Conservation (phyloP, 2,797 vertebrate species). For the Mormyrus hasselquistii region DNA sequence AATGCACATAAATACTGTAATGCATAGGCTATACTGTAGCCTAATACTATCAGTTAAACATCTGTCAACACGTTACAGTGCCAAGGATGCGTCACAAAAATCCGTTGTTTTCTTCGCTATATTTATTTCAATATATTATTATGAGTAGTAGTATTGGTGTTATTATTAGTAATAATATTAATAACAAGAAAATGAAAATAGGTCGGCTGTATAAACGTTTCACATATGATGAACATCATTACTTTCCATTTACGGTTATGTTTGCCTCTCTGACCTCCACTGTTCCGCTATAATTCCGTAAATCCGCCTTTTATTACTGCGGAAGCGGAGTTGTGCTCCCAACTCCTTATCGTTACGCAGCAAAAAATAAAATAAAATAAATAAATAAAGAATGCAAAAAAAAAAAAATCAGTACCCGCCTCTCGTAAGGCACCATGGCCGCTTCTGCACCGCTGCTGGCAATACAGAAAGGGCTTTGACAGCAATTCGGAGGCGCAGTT, state of each 20-base stretch:
- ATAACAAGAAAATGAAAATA: neutral
- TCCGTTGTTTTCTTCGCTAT: neutral
- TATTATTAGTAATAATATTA: neutral
- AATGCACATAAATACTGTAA: neutral
- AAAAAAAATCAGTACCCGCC: neutral
- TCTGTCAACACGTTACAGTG: neutral
- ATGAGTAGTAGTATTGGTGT: neutral
- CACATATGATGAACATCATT: neutral
- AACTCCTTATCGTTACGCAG: constrained; percentile 16
- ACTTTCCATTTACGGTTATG: constrained; percentile 7
- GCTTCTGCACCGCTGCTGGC: neutral
- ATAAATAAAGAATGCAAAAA: neutral
- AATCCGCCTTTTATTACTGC: constrained; percentile 48
- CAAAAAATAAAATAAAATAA: constrained; percentile 8
- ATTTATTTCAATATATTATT: neutral
- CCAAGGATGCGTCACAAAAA: neutral
- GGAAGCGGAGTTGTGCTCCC: constrained; percentile 41
- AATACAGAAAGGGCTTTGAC: neutral
- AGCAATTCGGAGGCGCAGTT: neutral
- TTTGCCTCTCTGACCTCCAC: neutral
- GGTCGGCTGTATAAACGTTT: neutral
- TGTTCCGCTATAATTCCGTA: neutral
- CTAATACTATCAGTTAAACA: neutral
- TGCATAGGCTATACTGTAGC: neutral
- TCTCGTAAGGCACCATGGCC: neutral